Percentiles rank a stretch among this genome's conserved stretches.
These are phyloP conservation scores for Xiphorhynchus elegans DNA, from an alignment of 2,113 vertebrate species.

Conservation along the genomic window DNA sequence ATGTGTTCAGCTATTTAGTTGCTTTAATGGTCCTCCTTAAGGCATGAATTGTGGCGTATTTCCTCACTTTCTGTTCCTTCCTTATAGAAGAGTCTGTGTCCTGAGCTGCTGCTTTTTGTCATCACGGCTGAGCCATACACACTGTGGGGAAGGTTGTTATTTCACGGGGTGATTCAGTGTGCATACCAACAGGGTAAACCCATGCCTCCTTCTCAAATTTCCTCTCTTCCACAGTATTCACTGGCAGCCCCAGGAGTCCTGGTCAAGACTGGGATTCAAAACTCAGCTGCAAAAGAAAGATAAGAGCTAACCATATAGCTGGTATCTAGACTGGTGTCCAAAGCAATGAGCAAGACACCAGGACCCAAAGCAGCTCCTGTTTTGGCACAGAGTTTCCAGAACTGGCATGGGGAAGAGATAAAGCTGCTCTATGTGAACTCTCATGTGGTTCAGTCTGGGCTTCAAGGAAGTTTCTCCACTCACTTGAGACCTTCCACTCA, in stretches of 20 bases:
- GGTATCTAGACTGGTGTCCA: neutral
- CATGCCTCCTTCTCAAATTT: neutral
- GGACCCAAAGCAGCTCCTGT: neutral
- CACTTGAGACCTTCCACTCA: neutral
- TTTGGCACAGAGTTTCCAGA: neutral
- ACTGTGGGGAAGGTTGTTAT: neutral
- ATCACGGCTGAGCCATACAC: neutral
- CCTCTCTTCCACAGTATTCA: neutral
- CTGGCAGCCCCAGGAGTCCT: neutral
- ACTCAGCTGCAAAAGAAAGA: neutral
- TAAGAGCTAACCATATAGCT: neutral
- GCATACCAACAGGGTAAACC: neutral
- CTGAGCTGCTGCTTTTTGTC: neutral
- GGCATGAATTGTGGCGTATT: neutral
- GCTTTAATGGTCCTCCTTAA: neutral
- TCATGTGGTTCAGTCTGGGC: neutral
- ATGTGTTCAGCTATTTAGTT: neutral
- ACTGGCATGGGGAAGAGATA: neutral
- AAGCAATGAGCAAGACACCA: rapidly evolving
- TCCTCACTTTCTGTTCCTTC: neutral
- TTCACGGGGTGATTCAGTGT: neutral
- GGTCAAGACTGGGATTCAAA: neutral
- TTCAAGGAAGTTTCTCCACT: neutral
- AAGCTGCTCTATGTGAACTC: neutral
- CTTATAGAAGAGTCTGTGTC: neutral